These are phyloP conservation scores for fruit fly (Drosophila melanogaster) DNA, from an alignment of 1,140 invertebrate species.

Conservation along the genomic window DNA sequence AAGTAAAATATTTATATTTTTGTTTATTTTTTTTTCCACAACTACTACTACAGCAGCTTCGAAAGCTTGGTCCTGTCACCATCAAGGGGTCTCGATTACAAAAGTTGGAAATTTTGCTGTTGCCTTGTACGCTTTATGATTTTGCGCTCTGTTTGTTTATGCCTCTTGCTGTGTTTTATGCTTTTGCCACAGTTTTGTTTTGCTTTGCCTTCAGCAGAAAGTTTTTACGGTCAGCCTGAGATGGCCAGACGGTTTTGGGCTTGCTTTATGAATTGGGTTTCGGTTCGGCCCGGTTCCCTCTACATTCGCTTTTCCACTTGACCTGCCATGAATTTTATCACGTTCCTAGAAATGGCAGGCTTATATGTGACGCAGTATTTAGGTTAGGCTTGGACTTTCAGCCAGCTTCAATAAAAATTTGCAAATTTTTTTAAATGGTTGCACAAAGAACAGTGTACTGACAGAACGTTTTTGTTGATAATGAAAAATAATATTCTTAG, in stretches of 20 bases:
- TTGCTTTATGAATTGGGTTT: slow-evolving; percentile 19
- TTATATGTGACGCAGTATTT: not conserved
- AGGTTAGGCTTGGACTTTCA: not conserved
- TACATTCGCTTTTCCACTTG: slow-evolving; percentile 21
- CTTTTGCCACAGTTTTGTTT: slow-evolving; percentile 42
- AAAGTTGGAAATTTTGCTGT: slow-evolving; percentile 41
- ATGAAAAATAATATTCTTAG: too few species aligned
- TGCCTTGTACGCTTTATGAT: slow-evolving; percentile 22
- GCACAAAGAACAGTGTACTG: too few species aligned
- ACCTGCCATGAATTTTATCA: slow-evolving; percentile 18
- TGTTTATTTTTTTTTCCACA: slow-evolving; percentile 1
- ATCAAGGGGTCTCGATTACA: slow-evolving; percentile 42
- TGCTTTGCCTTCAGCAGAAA: slow-evolving; percentile 20
- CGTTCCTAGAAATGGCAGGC: not conserved
- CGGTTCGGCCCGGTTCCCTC: not conserved
- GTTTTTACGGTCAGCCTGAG: slow-evolving; percentile 32
- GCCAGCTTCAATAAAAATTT: not conserved
- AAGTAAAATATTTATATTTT: slow-evolving; percentile 45
- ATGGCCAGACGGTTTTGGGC: not conserved
- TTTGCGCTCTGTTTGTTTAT: slow-evolving; percentile 43
- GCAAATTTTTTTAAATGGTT: not conserved
- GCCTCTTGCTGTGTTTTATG: slow-evolving; percentile 31
- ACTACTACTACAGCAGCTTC: slow-evolving; percentile 1
- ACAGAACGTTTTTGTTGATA: too few species aligned
- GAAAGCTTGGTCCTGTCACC: slow-evolving; percentile 31